Base-by-base conservation (phyloP, 2,113 vertebrate genomes). In the Lepus timidus region DNA sequence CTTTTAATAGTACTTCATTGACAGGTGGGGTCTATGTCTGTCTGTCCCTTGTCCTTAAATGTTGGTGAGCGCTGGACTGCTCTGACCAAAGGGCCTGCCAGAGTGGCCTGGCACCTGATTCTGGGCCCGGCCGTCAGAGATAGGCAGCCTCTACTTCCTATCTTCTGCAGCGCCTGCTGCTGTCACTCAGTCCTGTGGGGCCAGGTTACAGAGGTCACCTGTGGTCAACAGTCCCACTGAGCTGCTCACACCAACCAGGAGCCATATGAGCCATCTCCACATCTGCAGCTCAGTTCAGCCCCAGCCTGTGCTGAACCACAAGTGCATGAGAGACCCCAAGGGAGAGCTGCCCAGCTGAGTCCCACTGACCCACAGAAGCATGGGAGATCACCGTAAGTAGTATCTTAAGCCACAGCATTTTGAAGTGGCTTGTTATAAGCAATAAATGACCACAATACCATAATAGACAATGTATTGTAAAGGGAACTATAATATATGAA, bases 401-500 rank as follows among this genome's bases (percentile, higher is more conserved):
- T 82, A 10, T 67, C 62, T 73, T 73, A 80, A 49, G 49, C 4
- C 16, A 39, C 9, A 55, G 5, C 62, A 6, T 61, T 67, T 51
- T 51, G 51, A 10, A 55, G 39, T 73, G 20, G 23, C 49, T 87
- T 81, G 31, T 55, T 61, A 58, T 29, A 61, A 92, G 25, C 78
- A 95, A 76, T 51, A 83, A 61, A 62, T 74, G 58, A 67, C 36
- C 85, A 84, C 90, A 64, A 62, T 80, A 85, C 29, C 36, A 68
- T n/a, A 62, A 62, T 49, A 61, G 52, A 12, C 17, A 81, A 44
- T 80, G 62, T 39, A 78, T 78, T 70, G 79, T 88, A 78, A 71
- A 65, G 44, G 22, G 22, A 83, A 70, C 6, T 39, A 88, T 10
- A 44, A 44, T 44, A 44, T 44, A 44, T 44, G 44, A 44, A 44